phyloP scores from a whole-genome alignment of 2,888 invertebrate genomes.

The Elysia crispata region DNA sequence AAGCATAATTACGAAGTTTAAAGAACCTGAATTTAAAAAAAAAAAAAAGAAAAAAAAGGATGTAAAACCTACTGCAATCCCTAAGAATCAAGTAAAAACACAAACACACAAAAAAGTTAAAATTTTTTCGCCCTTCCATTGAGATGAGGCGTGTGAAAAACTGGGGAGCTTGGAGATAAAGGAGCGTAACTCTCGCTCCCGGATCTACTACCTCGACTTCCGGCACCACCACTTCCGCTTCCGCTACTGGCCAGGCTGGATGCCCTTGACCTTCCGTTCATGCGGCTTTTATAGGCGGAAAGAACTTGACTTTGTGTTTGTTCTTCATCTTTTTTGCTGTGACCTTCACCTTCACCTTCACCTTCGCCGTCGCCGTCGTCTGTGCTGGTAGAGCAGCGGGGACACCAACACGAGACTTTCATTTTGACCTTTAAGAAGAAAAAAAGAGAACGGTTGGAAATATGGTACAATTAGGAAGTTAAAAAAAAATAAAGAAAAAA shows the following conservation, averaged over 20 bases:
- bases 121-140: too few species aligned
- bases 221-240: not conserved
- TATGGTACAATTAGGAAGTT: too few species aligned
- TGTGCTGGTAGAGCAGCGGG: conserved; percentile 44
- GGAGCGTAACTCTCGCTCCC: conserved; percentile 7
- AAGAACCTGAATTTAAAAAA: too few species aligned
- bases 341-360: conserved; percentile 33
- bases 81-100: too few species aligned
- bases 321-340: not conserved
- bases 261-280: not conserved
- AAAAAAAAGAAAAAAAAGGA: too few species aligned
- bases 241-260: not conserved
- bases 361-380: conserved; percentile 81
- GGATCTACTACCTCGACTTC: not conserved
- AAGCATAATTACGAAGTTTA: too few species aligned
- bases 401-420: conserved; percentile 52
- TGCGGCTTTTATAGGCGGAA: not conserved
- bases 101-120: too few species aligned
- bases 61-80: too few species aligned
- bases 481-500: too few species aligned
- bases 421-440: not conserved
- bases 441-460: too few species aligned
- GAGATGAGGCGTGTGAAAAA: not conserved
- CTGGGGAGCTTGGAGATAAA: not conserved
- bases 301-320: not conserved